A percentile compares a stretch with the other conserved stretches of the same genome.
These are phyloP conservation scores for Hypomecis punctinalis DNA, from an alignment of 2,888 invertebrate genomes.

Conservation along the genomic window DNA sequence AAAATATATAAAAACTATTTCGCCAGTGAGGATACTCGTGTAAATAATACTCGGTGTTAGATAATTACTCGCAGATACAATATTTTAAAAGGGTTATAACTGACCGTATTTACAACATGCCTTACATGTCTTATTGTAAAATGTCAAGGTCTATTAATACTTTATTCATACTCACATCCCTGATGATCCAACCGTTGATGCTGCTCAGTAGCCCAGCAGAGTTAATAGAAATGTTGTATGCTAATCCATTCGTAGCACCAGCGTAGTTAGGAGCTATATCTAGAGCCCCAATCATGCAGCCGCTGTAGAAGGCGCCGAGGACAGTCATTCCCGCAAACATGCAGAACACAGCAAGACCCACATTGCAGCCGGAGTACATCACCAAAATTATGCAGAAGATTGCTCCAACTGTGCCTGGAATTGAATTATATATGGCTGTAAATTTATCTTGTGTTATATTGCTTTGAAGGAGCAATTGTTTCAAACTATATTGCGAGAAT, in stretches of 20 bases:
- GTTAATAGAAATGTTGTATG: slow-evolving; percentile 25
- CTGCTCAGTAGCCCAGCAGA: slow-evolving; percentile 6
- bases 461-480: no score
- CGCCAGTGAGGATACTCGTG: no score
- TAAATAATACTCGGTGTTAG: no score
- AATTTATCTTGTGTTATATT: no score
- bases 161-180: slow-evolving; percentile 19
- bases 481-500: no score
- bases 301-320: slow-evolving; percentile 85
- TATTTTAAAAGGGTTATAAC: no score
- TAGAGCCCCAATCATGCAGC: slow-evolving; percentile 80
- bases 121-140: no score
- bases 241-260: slow-evolving; percentile 74
- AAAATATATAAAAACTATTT: no score
- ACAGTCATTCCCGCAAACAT: slow-evolving; percentile 79
- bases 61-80: no score
- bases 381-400: slow-evolving; percentile 59
- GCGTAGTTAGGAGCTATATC: slow-evolving; percentile 81
- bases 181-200: slow-evolving; percentile 15
- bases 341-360: slow-evolving; percentile 63
- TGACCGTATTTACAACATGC: no score
- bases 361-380: slow-evolving; percentile 77
- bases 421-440: background rate
- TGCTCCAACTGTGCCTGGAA: slow-evolving; percentile 30
- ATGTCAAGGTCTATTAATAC: no score